Evolutionary conservation across 2,113 vertebrate genomes (phyloP).

Genomic region (Clarias macrocephalus): DNA sequence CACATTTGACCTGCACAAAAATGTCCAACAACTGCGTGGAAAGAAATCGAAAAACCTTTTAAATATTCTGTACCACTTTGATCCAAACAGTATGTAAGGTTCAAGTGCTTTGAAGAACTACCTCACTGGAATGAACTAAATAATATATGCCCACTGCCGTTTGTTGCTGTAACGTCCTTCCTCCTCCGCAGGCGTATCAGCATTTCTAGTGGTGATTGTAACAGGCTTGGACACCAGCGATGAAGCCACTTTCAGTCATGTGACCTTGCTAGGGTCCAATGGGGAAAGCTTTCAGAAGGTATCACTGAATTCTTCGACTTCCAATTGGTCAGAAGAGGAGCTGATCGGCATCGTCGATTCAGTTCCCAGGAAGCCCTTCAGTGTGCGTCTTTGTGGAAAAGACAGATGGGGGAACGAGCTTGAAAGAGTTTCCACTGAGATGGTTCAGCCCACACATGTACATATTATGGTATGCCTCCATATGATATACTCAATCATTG

Average conservation of each 20-base stretch:
- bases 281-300: constrained; percentile 66
- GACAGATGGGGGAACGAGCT: constrained; percentile 66
- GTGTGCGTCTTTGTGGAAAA: constrained; percentile 64
- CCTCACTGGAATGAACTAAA: neutral
- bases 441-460: constrained; percentile 70
- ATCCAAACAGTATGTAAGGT: too few relatives aligned
- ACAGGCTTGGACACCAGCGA: constrained; percentile 63
- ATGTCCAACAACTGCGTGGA: too few relatives aligned
- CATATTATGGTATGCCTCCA: constrained; percentile 68
- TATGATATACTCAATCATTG: neutral
- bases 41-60: too few relatives aligned
- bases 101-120: neutral
- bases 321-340: constrained; percentile 62
- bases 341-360: constrained; percentile 68
- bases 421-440: constrained; percentile 71
- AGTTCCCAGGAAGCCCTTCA: constrained; percentile 69
- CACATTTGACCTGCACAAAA: too few relatives aligned
- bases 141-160: neutral
- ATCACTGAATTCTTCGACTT: constrained; percentile 63
- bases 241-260: constrained; percentile 67
- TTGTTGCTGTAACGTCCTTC: neutral
- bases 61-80: too few relatives aligned
- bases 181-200: constrained; percentile 61
- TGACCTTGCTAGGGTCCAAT: constrained; percentile 65
- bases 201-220: constrained; percentile 70